These are phyloP conservation scores for Glossosoma conforme DNA, from an alignment of 1,140 invertebrate species.

Conservation along the genomic window DNA sequence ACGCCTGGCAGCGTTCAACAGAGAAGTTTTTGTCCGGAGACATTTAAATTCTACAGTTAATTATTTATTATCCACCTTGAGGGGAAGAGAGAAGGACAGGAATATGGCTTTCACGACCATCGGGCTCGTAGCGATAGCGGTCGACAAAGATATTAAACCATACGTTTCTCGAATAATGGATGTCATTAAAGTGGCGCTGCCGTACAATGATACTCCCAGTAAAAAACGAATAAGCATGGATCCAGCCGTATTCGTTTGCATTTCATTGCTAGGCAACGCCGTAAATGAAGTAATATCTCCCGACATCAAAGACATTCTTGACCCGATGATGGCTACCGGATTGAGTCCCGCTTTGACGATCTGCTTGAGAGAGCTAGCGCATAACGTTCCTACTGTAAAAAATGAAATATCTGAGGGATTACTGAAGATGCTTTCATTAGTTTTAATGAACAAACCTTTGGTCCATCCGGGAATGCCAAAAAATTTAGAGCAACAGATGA, in stretches of 20 bases:
- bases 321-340: slow-evolving; percentile 88
- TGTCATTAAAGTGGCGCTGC: slow-evolving; percentile 74
- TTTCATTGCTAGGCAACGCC: slow-evolving; percentile 88
- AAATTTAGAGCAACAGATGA: slow-evolving; percentile 47
- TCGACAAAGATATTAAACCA: slow-evolving; percentile 73
- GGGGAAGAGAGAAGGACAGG: slow-evolving; percentile 76
- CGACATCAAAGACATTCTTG: slow-evolving; percentile 82
- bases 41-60: slow-evolving; percentile 73
- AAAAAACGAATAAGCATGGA: slow-evolving; percentile 74
- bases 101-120: slow-evolving; percentile 84
- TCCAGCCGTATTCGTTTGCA: slow-evolving; percentile 88
- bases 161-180: slow-evolving; percentile 85
- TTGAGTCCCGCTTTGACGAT: slow-evolving; percentile 86
- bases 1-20: slow-evolving; percentile 90
- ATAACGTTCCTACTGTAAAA: slow-evolving; percentile 82
- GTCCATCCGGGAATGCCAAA: slow-evolving; percentile 72
- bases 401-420: slow-evolving; percentile 89
- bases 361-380: slow-evolving; percentile 84
- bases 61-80: slow-evolving; percentile 71
- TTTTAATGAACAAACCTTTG: slow-evolving; percentile 85
- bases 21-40: slow-evolving; percentile 71
- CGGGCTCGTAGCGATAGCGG: slow-evolving; percentile 87
- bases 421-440: slow-evolving; percentile 78
- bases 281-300: slow-evolving; percentile 67
- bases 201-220: slow-evolving; percentile 67